A percentile compares a stretch with the other conserved stretches of the same genome.
Conservation (phyloP, 2,888 invertebrate genomes). For the Nymphalis c-album region DNA sequence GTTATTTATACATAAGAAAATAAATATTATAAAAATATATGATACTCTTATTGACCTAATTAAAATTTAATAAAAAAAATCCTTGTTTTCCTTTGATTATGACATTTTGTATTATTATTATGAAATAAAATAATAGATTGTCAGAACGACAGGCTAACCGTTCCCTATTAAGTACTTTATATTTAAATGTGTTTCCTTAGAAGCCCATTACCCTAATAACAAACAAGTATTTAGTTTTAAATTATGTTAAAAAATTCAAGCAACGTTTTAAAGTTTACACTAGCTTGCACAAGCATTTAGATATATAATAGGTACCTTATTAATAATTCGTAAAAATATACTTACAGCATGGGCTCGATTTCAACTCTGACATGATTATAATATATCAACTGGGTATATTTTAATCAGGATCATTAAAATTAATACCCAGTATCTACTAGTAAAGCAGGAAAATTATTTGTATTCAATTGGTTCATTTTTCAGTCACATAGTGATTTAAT, state of each 20-base stretch:
- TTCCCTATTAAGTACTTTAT: not conserved
- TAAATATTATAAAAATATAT: not conserved
- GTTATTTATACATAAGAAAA: not conserved
- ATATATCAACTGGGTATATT: too few species aligned
- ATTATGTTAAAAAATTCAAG: not conserved
- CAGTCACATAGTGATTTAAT: too few species aligned
- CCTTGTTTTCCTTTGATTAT: too few species aligned
- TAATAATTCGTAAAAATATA: not conserved
- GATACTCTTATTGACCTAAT: not conserved
- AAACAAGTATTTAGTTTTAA: not conserved
- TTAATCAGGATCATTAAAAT: too few species aligned
- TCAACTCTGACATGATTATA: too few species aligned
- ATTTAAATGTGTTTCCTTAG: not conserved
- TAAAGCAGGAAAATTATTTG: too few species aligned
- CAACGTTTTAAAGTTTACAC: not conserved
- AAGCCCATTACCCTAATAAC: constrained; percentile 1
- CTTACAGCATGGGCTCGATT: too few species aligned
- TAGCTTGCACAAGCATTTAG: not conserved
- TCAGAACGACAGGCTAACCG: not conserved
- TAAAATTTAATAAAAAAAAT: not conserved
- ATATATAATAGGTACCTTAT: not conserved
- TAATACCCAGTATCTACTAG: too few species aligned
- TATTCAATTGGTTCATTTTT: too few species aligned
- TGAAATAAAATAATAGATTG: not conserved
- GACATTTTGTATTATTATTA: not conserved